Evolutionary conservation across 2,888 invertebrate species (phyloP).

Genomic region (Aporophyla lueneburgensis): DNA sequence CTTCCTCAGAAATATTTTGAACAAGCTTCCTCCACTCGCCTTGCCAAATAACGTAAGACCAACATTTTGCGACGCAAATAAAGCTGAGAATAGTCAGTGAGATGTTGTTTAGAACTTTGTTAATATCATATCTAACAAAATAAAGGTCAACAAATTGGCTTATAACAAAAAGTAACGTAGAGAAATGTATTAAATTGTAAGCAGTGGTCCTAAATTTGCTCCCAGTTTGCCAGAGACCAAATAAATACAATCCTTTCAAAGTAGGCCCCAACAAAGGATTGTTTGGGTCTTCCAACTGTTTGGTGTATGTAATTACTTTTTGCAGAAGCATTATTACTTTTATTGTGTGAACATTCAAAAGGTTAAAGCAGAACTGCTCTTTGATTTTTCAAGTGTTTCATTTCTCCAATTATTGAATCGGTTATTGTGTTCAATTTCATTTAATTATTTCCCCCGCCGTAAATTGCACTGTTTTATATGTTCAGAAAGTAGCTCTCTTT

Average conservation of each 20-base stretch:
- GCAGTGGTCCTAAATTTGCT: conserved; percentile 67
- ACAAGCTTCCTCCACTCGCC: conserved; percentile 54
- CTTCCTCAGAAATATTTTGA: conserved; percentile 70
- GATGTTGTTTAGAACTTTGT: conserved; percentile 75
- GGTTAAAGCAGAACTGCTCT: conserved; percentile 36
- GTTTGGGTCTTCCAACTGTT: conserved; percentile 75
- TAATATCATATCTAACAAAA: conserved; percentile 72
- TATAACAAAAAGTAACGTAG: conserved; percentile 70
- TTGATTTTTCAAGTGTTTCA: conserved; percentile 27
- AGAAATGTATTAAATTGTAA: conserved; percentile 71
- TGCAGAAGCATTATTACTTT: conserved; percentile 67
- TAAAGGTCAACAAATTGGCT: conserved; percentile 76
- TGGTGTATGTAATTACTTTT: conserved; percentile 67
- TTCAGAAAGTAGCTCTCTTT: conserved; percentile 49
- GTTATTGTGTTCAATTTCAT: conserved; percentile 33
- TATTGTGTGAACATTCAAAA: conserved; percentile 8
- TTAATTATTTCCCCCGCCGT: conserved; percentile 48
- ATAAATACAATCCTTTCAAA: conserved; percentile 76
- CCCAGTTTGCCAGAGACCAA: conserved; percentile 77
- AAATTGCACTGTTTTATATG: conserved; percentile 44
- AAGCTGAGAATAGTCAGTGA: conserved; percentile 74
- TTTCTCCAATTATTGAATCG: conserved; percentile 61
- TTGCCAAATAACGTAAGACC: conserved; percentile 69
- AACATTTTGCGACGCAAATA: conserved; percentile 72
- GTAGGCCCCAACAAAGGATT: conserved; percentile 82